Evolutionary conservation across 2,113 vertebrate genomes (phyloP).

Genomic region (Arizona elegans): DNA sequence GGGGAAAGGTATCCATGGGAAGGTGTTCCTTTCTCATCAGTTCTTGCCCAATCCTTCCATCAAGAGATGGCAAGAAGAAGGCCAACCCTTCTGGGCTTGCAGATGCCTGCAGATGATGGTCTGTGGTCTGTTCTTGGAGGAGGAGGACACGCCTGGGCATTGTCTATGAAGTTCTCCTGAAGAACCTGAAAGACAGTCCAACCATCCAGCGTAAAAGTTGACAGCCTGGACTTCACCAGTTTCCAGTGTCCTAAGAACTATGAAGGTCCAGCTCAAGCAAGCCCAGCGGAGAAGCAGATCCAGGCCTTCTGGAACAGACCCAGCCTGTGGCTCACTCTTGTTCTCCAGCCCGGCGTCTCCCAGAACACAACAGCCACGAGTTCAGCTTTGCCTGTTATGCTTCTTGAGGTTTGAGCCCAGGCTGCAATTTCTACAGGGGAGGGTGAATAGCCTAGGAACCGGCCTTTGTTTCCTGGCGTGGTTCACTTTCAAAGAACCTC

Average conservation of each 20-base stretch:
- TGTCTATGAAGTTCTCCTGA: not conserved
- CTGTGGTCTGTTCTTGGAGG: not conserved
- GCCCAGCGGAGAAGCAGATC: not conserved
- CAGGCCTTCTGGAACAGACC: not conserved
- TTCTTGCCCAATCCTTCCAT: not conserved
- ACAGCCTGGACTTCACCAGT: not conserved
- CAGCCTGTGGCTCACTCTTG: not conserved
- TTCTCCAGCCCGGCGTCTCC: not conserved
- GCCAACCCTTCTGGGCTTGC: not conserved
- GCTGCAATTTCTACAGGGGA: no score
- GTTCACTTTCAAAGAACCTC: not conserved
- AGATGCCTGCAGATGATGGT: not conserved
- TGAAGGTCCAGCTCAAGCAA: not conserved
- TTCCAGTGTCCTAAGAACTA: not conserved
- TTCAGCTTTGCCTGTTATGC: not conserved
- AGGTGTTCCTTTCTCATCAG: not conserved
- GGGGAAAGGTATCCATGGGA: not conserved
- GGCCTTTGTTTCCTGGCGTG: not conserved
- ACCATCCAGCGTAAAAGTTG: not conserved
- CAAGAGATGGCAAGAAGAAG: not conserved
- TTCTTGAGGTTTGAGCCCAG: not conserved
- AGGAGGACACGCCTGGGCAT: not conserved
- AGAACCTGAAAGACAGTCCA: not conserved
- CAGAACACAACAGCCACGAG: not conserved
- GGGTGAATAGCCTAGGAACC: not conserved